A percentile compares a stretch with the other conserved stretches of the same genome.
Conservation (phyloP, 2,113 vertebrate species). For the Brachypteracias leptosomus region DNA sequence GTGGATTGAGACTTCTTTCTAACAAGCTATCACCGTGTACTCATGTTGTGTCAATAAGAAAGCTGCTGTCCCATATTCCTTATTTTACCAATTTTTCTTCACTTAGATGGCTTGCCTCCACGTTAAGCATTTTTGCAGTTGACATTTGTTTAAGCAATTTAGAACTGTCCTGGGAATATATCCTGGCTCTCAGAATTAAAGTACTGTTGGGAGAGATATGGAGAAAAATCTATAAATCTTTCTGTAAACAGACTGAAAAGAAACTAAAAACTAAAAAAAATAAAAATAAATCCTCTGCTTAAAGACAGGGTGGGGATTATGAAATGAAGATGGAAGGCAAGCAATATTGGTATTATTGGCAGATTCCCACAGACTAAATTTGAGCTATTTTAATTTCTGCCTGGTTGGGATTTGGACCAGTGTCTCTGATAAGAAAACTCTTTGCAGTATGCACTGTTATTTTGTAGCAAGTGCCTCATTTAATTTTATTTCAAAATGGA, state of each 20-base stretch:
- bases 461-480: background rate
- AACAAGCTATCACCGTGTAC: background rate
- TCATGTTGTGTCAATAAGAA: conserved; percentile 19
- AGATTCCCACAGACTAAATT: background rate
- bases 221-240: background rate
- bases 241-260: background rate
- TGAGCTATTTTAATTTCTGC: background rate
- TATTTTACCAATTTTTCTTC: conserved; percentile 1
- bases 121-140: background rate
- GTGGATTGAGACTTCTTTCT: background rate
- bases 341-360: background rate
- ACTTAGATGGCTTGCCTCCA: background rate
- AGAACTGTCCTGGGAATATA: background rate
- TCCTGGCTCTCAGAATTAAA: background rate
- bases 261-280: background rate
- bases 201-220: background rate
- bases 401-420: background rate
- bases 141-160: conserved; percentile 15
- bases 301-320: background rate
- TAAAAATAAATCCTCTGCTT: background rate
- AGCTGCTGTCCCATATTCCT: background rate
- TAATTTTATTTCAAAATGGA: background rate
- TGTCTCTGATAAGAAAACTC: background rate
- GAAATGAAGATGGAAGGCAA: background rate
- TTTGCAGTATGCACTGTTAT: background rate